Evolutionary conservation across 2,113 vertebrate genomes (phyloP), one percentile per base, ranked within the genome.

Genomic region (Sturnus vulgaris): DNA sequence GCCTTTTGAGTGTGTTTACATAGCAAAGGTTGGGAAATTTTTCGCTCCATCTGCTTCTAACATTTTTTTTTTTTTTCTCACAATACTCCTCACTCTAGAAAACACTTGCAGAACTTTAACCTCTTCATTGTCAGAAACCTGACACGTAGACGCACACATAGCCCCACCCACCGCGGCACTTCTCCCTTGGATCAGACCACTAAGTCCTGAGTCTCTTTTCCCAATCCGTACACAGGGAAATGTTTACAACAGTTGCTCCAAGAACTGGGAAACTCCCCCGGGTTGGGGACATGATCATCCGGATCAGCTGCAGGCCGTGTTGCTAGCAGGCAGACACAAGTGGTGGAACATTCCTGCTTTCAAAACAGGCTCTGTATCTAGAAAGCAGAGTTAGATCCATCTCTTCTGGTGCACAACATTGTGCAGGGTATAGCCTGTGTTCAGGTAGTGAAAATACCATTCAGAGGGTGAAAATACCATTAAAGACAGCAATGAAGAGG

Each of bases 1-100:
- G 96, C 95, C 92, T 96, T 97, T 93, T 90, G 91, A 92, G 70
- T 92, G 88, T 92, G 83, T 95, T 97, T 95, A 88, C 93, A 78
- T 83, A 95, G 92, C 82, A 93, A 84, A 96, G 95, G 86, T 96
- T 94, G 94, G 72, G 72, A 95, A 97, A 93, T 97, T 93, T 94
- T 96, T 97, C 52, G 37, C 83, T 94, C 53, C 81, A 69, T 92
- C 88, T 96, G 82, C 92, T 97, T 97, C 95, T 78, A 92, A 87
- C 69, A 10, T 83, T 65, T 63, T 86, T 97, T 30, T 80, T 61
- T 87, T 96, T 93, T 82, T 68, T 31, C 47, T 86, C n/a, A 87
- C 86, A 75, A 21, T 79, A 39, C 68, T 64, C 44, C 70, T 93
- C 59, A 73, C 77, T 86, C 63, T 69, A 59, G 59, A 83, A 95